These are phyloP conservation scores for Drosophila kuntzei DNA, from an alignment of 2,888 invertebrate genomes.

Conservation along the genomic window DNA sequence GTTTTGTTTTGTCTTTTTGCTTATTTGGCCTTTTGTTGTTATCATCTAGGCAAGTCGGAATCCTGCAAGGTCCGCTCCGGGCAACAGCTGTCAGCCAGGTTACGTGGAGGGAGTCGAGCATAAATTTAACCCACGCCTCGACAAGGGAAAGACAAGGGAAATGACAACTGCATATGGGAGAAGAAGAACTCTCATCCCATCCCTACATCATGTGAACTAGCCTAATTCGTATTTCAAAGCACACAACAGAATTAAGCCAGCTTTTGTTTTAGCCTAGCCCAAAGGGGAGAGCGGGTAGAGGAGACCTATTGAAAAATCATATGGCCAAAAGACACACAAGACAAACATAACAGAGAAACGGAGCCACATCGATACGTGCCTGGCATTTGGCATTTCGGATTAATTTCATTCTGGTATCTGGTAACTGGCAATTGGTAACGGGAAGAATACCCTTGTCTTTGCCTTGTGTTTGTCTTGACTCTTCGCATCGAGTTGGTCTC, in stretches of 20 bases:
- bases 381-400: conserved; percentile 79
- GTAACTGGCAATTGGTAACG: conserved; percentile 10
- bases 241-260: conserved; percentile 69
- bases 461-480: conserved; percentile 15
- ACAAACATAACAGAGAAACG: conserved; percentile 62
- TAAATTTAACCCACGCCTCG: conserved; percentile 58
- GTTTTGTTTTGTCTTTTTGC: conserved; percentile 51
- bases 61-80: conserved; percentile 39
- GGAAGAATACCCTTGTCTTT: conserved; percentile 17
- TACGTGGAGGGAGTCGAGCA: conserved; percentile 60
- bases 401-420: conserved; percentile 76
- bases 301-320: conserved; percentile 65
- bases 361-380: conserved; percentile 79
- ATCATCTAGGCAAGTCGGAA: conserved; percentile 54
- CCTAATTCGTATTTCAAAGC: conserved; percentile 75
- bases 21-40: conserved; percentile 70
- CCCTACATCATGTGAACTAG: conserved; percentile 35
- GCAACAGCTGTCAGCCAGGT: conserved; percentile 78
- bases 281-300: not conserved
- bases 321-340: conserved; percentile 37
- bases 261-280: conserved; percentile 52
- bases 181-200: not conserved
- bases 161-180: conserved; percentile 55
- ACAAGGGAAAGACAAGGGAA: conserved; percentile 25
- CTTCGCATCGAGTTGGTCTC: conserved; percentile 26